Evolutionary conservation across 1,140 invertebrate genomes (phyloP).

Genomic region (Apis laboriosa): DNA sequence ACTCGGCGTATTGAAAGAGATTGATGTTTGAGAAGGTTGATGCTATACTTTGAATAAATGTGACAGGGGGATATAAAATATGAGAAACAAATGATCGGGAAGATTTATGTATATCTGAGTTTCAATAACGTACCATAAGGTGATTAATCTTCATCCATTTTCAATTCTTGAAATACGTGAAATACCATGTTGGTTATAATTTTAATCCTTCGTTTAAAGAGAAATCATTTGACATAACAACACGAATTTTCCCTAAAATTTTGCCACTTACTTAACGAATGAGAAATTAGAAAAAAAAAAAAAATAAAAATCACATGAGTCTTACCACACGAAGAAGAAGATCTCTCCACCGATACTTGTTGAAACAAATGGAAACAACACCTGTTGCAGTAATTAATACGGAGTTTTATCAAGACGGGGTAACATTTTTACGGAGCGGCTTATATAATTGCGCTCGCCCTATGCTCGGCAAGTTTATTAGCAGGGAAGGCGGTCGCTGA

Average conservation of each 20-base stretch:
- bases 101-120: neutral
- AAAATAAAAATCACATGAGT: neutral
- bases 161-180: too few species aligned
- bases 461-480: slow-evolving; percentile 30
- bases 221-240: too few species aligned
- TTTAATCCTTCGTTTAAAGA: too few species aligned
- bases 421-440: slow-evolving; percentile 19
- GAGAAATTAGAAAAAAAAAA: too few species aligned
- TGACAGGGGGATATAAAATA: neutral
- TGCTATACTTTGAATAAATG: neutral
- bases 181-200: too few species aligned
- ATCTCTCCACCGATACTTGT: slow-evolving; percentile 13
- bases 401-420: slow-evolving; percentile 16
- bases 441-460: slow-evolving; percentile 27
- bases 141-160: too few species aligned
- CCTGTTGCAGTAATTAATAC: slow-evolving; percentile 51
- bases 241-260: too few species aligned
- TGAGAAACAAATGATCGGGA: neutral
- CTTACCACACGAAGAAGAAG: too few species aligned
- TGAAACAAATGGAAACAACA: slow-evolving; percentile 41
- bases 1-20: neutral
- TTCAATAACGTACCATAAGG: neutral
- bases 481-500: slow-evolving; percentile 43
- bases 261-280: too few species aligned
- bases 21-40: neutral